phyloP scores from a whole-genome alignment of 2,888 invertebrate species.

The Tortrix viridana region DNA sequence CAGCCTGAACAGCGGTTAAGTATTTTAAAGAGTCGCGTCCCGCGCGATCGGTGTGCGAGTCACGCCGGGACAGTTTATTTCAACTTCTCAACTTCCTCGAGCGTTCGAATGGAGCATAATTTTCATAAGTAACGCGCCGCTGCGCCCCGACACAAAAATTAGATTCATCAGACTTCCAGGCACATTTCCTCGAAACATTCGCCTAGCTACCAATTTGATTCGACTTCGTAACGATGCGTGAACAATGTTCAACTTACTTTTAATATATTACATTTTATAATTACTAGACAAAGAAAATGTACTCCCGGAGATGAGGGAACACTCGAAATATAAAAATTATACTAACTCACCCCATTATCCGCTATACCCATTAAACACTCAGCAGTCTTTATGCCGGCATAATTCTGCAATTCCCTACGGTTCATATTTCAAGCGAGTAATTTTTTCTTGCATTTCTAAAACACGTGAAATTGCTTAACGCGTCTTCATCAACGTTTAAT shows the following conservation, averaged over 20 bases:
- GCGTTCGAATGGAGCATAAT: conserved; percentile 80
- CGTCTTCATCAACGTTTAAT: conserved; percentile 63
- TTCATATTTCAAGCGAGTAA: conserved; percentile 58
- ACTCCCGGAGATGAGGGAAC: conserved; percentile 44
- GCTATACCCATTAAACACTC: conserved; percentile 65
- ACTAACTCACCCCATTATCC: conserved; percentile 58
- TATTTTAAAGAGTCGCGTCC: conserved; percentile 38
- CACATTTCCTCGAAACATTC: conserved; percentile 69
- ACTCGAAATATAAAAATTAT: conserved; percentile 58
- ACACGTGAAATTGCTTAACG: conserved; percentile 54
- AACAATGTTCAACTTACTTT: conserved; percentile 67
- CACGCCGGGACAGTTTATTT: conserved; percentile 81
- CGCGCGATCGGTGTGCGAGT: conserved; percentile 69
- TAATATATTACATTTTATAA: conserved; percentile 41
- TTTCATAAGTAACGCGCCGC: conserved; percentile 77
- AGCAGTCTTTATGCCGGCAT: conserved; percentile 62
- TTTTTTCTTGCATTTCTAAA: conserved; percentile 56
- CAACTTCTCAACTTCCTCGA: conserved; percentile 77
- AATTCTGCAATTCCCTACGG: conserved; percentile 59
- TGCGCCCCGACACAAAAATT: conserved; percentile 74
- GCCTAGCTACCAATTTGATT: conserved; percentile 69
- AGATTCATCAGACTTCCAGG: conserved; percentile 75
- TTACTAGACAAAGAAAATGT: conserved; percentile 9
- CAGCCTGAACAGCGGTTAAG: conserved; percentile 30
- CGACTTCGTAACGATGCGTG: conserved; percentile 68